These are phyloP conservation scores for Rhabdornis inornatus DNA, from an alignment of 2,113 vertebrate genomes.

Conservation along the genomic window DNA sequence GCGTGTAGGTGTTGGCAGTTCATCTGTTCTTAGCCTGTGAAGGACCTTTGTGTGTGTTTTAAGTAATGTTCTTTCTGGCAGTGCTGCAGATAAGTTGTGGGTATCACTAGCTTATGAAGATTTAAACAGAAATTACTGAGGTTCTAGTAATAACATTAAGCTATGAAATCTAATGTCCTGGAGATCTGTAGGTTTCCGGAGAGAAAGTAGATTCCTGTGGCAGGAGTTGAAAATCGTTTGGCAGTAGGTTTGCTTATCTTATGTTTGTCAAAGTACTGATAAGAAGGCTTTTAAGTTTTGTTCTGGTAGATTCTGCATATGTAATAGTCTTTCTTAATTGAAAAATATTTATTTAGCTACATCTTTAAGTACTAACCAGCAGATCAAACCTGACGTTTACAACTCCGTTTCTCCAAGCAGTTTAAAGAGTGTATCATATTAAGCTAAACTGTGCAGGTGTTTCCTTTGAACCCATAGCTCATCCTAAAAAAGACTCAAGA, in stretches of 20 bases:
- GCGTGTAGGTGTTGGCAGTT: neutral
- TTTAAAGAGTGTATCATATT: neutral
- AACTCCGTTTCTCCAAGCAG: neutral
- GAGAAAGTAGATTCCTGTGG: neutral
- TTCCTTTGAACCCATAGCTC: slow-evolving; percentile 44
- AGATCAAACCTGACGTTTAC: neutral
- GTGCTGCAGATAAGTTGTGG: neutral
- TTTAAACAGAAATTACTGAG: neutral
- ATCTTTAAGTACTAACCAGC: neutral
- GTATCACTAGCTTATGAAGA: neutral
- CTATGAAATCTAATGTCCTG: neutral
- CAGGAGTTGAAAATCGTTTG: neutral
- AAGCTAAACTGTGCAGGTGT: slow-evolving; percentile 37
- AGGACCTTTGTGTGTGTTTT: neutral
- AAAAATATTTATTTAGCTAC: neutral
- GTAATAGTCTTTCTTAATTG: neutral
- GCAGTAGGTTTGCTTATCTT: neutral
- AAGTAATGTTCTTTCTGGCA: neutral
- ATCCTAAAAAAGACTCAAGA: slow-evolving; percentile 47
- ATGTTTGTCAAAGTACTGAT: neutral
- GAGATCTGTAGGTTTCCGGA: neutral
- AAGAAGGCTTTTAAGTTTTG: neutral
- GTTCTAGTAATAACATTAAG: neutral
- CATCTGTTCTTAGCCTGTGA: neutral
- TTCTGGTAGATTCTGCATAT: neutral